Base-by-base conservation (phyloP, 1,140 invertebrate genomes). In the Eubasilissa regina region DNA sequence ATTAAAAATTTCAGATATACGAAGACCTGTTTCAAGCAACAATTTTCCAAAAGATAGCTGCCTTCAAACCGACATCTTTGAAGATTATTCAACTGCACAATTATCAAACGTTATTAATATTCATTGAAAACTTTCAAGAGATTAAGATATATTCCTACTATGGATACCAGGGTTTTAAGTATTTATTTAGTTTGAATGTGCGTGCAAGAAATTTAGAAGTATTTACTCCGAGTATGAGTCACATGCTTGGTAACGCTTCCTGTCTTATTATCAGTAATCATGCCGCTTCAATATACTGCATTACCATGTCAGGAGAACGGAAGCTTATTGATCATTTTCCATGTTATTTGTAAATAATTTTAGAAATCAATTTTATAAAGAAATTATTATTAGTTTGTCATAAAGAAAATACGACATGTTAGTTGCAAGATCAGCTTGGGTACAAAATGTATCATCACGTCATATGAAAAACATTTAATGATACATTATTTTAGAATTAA, bases 81-180 rank as follows among this genome's bases (percentile, higher is more conserved):
- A 77, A 72, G 17, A 55, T 78, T 10, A 25, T 81, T 10, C 77
- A 79, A 56, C 17, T 81, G 0, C 45, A 79, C 17, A 77, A 72
- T 53, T 66, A 76, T 25, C 80, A 79, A 55, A 81, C 77, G 25
- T 15, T 81, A 13, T 19, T 81, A 3, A 4, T 79, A 35, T 81
- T 79, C 25, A 74, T 79, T 13, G 80, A 81, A 62, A 72, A 79
- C 13, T 58, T 51, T 4, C 35, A 48, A 45, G 51, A 9, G 17
- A 60, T 81, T 44, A 35, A 66, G 64, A 72, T 81, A 17, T 81
- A 76, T 35, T 51, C 72, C 9, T 79, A 79, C 51, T 62, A 77
- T n/a, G 80, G 80, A 10, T 79, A 76, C 51, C 72, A 76, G 44
- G 80, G 77, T 12, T 81, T 81, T 43, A 79, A 77, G 55, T 58